Evolutionary conservation across 2,113 vertebrate genomes (phyloP).

Genomic region (Chamaetylas fuelleborni): DNA sequence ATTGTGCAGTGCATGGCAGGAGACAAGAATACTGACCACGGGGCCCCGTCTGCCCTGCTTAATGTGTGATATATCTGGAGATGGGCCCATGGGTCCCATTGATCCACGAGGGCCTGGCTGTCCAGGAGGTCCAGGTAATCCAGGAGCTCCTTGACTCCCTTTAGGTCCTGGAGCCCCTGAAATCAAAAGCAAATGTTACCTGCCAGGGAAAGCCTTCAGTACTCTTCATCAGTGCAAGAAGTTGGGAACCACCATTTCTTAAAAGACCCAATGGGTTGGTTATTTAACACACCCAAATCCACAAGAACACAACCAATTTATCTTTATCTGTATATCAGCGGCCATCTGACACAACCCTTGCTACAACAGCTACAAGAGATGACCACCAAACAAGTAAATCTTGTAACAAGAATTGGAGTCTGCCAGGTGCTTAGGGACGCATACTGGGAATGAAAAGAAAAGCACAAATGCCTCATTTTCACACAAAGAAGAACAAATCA

Average conservation of each 20-base stretch:
- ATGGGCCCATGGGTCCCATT: constrained; percentile 94
- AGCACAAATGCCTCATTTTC: background rate
- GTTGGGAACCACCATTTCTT: background rate
- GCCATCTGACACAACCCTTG: background rate
- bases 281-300: background rate
- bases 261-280: background rate
- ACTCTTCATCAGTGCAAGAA: background rate
- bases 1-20: background rate
- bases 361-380: background rate
- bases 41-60: constrained; percentile 92
- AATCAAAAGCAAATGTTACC: constrained; percentile 35
- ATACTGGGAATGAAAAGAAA: background rate
- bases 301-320: background rate
- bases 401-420: background rate
- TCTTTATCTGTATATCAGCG: background rate
- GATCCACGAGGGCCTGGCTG: constrained; percentile 88
- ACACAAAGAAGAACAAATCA: background rate
- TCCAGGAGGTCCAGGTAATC: constrained; percentile 82
- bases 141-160: constrained; percentile 82
- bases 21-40: constrained; percentile 82
- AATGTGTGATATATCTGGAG: constrained; percentile 90
- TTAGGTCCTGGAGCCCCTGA: constrained; percentile 86
- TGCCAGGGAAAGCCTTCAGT: background rate
- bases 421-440: background rate
- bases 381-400: background rate